Conservation (phyloP, 1,140 invertebrate species). For the Drosophila lowei region DNA sequence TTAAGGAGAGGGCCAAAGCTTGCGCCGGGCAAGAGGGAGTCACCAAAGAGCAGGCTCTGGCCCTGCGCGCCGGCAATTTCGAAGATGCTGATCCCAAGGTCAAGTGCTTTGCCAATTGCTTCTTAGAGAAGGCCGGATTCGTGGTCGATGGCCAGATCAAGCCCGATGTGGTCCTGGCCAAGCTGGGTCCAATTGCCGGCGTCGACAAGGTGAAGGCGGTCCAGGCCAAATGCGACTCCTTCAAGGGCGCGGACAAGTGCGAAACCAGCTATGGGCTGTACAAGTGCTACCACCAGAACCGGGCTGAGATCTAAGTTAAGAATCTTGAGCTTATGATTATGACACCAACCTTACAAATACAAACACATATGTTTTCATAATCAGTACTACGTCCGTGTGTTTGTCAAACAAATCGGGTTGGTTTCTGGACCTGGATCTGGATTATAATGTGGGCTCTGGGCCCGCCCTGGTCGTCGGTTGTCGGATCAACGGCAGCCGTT, state of each 20-base stretch:
- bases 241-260: conserved; percentile 67
- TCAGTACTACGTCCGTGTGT: too few relatives aligned
- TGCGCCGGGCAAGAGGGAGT: conserved; percentile 47
- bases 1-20: conserved; percentile 1
- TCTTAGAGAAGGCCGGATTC: conserved; percentile 64
- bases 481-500: conserved; percentile 84
- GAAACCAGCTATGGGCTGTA: conserved; percentile 64
- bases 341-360: too few relatives aligned
- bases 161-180: conserved; percentile 56
- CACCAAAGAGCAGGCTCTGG: conserved; percentile 61
- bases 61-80: conserved; percentile 36
- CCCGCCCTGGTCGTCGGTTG: too few relatives aligned
- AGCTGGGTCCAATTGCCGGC: conserved; percentile 54
- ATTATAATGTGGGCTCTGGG: conserved; percentile 91
- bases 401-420: too few relatives aligned
- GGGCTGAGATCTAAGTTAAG: too few relatives aligned
- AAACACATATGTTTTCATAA: too few relatives aligned
- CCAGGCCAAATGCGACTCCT: conserved; percentile 46
- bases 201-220: conserved; percentile 65
- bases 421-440: conserved; percentile 88
- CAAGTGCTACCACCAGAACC: conserved; percentile 36
- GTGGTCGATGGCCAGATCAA: conserved; percentile 59
- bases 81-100: conserved; percentile 61
- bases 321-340: too few relatives aligned
- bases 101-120: conserved; percentile 73